Percentiles rank a stretch among this genome's conserved stretches.
Evolutionary conservation across 2,113 vertebrate species (phyloP).

Genomic region (Python bivittatus): DNA sequence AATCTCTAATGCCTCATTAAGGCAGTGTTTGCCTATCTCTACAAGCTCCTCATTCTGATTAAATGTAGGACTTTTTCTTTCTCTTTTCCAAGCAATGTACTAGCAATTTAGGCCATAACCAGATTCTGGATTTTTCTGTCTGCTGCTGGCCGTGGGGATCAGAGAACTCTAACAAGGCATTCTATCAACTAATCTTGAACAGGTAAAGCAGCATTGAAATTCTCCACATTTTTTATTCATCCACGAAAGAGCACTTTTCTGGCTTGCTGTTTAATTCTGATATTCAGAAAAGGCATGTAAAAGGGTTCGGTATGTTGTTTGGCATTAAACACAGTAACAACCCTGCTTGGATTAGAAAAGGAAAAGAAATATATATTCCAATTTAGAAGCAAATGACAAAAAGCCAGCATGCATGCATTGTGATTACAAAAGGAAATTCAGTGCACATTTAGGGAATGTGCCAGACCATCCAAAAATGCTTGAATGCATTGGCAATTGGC

Average conservation of each 20-base stretch:
- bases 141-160: not conserved
- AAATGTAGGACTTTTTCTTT: not conserved
- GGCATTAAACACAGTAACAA: conserved; percentile 40
- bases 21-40: not conserved
- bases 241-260: conserved; percentile 36
- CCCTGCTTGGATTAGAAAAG: conserved; percentile 36
- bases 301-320: conserved; percentile 31
- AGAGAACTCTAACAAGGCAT: not conserved
- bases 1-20: not conserved
- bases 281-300: conserved; percentile 46
- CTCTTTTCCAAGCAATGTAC: not conserved
- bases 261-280: conserved; percentile 47
- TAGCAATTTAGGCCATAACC: not conserved
- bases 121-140: not conserved
- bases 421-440: conserved; percentile 45
- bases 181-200: not conserved
- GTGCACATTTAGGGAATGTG: conserved; percentile 7
- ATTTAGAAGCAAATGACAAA: conserved; percentile 53
- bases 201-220: conserved; percentile 35
- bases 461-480: conserved; percentile 35
- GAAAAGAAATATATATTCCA: conserved; percentile 4
- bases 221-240: conserved; percentile 22
- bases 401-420: conserved; percentile 29
- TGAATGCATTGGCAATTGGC: conserved; percentile 26
- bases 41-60: not conserved